Conservation (phyloP, 2,113 vertebrate species). For the Tragelaphus buxtoni region DNA sequence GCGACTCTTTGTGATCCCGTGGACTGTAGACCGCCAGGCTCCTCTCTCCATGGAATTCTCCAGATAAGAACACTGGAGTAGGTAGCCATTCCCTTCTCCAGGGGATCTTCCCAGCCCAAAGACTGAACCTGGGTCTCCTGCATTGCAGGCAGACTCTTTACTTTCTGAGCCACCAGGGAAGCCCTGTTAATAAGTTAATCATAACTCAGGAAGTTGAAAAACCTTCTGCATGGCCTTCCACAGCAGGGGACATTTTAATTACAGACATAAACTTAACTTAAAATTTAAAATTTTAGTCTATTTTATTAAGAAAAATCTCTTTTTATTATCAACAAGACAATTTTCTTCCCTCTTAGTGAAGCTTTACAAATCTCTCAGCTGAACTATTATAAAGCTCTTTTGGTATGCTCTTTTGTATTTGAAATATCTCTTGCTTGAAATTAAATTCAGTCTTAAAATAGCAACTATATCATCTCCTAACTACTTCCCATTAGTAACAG, state of each 20-base stretch:
- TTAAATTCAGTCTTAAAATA: constrained; percentile 71
- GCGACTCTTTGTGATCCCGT: neutral
- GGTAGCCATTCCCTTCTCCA: neutral
- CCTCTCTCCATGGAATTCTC: neutral
- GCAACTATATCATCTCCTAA: constrained; percentile 60
- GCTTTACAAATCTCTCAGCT: constrained; percentile 14
- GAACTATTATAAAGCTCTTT: constrained; percentile 43
- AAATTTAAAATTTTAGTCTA: neutral
- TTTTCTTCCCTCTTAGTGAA: constrained; percentile 26
- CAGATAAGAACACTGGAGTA: neutral
- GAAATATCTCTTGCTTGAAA: constrained; percentile 67
- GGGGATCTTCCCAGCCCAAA: neutral
- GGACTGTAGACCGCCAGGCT: neutral
- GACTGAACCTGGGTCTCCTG: neutral
- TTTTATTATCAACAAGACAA: neutral
- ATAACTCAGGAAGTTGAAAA: neutral
- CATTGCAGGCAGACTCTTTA: neutral
- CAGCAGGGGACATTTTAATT: constrained; percentile 12
- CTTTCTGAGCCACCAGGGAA: neutral
- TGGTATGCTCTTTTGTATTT: constrained; percentile 54
- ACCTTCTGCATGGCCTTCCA: neutral
- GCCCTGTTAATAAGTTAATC: constrained; percentile 15
- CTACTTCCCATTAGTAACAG: constrained; percentile 65
- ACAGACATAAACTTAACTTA: constrained; percentile 4
- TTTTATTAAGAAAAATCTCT: constrained; percentile 30